These are phyloP conservation scores for Brevimyrus niger DNA, from an alignment of 2,113 vertebrate genomes.

Conservation along the genomic window DNA sequence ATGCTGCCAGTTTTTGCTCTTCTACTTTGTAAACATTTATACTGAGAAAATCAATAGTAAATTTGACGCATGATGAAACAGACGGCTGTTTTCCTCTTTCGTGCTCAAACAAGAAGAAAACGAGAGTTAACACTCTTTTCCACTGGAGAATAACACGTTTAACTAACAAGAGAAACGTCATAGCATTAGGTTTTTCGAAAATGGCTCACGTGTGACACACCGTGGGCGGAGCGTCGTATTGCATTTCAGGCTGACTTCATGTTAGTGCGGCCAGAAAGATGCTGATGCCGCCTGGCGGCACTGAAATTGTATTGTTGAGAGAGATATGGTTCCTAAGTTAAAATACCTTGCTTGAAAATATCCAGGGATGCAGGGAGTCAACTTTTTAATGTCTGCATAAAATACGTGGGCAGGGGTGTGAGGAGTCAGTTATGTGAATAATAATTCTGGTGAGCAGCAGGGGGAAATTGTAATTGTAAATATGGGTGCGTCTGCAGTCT, in stretches of 20 bases:
- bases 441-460: neutral
- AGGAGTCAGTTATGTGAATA: neutral
- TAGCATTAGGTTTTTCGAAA: neutral
- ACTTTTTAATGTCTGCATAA: neutral
- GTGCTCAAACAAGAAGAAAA: neutral
- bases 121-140: neutral
- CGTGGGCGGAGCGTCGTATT: neutral
- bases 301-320: neutral
- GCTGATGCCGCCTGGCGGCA: neutral
- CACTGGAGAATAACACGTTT: neutral
- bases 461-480: neutral
- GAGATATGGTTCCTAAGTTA: neutral
- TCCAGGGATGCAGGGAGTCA: neutral
- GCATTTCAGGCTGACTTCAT: neutral
- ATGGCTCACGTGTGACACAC: neutral
- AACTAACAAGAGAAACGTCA: neutral
- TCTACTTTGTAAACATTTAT: neutral
- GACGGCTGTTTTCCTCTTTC: neutral
- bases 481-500: neutral
- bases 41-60: neutral
- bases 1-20: neutral
- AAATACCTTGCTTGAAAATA: neutral
- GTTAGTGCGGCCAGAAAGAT: neutral
- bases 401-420: neutral
- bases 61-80: neutral